Evolutionary conservation across 2,113 vertebrate genomes (phyloP), one percentile per base, ranked within the genome.

Genomic region (Eretmochelys imbricata): DNA sequence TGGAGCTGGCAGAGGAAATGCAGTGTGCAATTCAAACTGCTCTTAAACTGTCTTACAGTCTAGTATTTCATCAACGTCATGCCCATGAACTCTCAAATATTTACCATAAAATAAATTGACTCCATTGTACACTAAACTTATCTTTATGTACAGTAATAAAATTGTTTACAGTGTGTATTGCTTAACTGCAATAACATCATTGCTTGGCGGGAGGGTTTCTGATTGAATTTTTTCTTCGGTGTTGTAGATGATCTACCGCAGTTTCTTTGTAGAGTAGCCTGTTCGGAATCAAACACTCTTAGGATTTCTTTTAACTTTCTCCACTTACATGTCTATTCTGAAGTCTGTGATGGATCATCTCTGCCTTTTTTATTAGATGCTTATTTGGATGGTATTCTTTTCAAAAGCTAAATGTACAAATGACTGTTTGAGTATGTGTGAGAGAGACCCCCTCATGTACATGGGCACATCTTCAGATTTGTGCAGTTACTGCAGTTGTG

Each of bases 391-490:
- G 53, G 35, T 72, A 20, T 55, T n/a, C 80, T 48, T 75, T 25
- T 24, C 46, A 48, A 1, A 35, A 54, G 81, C 24, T 55, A 0
- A 42, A 49, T 5, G 2, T 20, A 11, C 5, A 1, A 1, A 31
- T 50, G 49, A 50, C 13, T 27, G 2, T 29, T 0, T 1, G 81
- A 91, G 62, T 42, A 38, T 48, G 65, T 72, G n/a, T 38, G 65
- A 0, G 42, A 0, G 29, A 49, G 25, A 38, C 72, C 1, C 0
- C 1, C 38, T 84, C 31, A 2, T 48, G 25, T 6, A 38, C 4
- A 14, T 0, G 3, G 1, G 35, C 79, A 13, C 6, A 6, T 8
- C 88, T 78, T 84, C 57, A 27, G 29, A 12, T 79, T 78, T 6
- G 51, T 86, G 82, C 35, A 8, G 0, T 76, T 5, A 9, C 1